phyloP scores from a whole-genome alignment of 2,797 vertebrate species.

The Oophaga sylvatica region DNA sequence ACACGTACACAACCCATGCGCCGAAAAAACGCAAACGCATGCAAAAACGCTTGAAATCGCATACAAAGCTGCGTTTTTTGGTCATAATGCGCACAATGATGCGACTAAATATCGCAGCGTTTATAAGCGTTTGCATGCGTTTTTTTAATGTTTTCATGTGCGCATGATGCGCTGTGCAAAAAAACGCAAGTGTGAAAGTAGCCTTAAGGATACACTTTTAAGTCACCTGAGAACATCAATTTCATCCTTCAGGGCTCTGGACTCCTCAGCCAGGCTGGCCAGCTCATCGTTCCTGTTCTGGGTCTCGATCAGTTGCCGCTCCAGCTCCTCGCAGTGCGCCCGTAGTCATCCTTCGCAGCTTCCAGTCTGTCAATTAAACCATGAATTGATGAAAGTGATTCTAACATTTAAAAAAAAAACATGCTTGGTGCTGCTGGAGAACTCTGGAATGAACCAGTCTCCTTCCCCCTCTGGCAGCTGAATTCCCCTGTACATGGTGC shows the following conservation, averaged over 20 bases:
- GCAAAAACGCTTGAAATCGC: too few relatives aligned
- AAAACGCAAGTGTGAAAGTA: too few relatives aligned
- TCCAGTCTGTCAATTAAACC: constrained; percentile 81
- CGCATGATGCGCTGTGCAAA: too few relatives aligned
- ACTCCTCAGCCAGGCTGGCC: constrained; percentile 92
- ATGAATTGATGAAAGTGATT: not conserved
- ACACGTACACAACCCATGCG: too few relatives aligned
- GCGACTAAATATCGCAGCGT: too few relatives aligned
- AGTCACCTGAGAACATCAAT: constrained; percentile 88
- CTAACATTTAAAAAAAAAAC: too few relatives aligned
- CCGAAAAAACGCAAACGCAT: too few relatives aligned
- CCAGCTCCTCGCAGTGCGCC: constrained; percentile 95
- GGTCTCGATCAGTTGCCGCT: constrained; percentile 93
- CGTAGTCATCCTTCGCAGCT: constrained; percentile 98
- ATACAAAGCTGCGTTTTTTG: too few relatives aligned
- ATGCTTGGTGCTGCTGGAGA: not conserved
- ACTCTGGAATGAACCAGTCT: not conserved
- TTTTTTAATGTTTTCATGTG: too few relatives aligned
- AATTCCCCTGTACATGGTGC: not conserved
- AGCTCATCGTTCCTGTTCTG: constrained; percentile 94
- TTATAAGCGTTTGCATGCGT: too few relatives aligned
- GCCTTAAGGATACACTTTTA: constrained; percentile 54
- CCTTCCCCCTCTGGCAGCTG: not conserved
- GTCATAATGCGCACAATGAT: too few relatives aligned
- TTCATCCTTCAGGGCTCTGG: constrained; percentile 91